These are phyloP conservation scores for Scaptomyza flava DNA, from an alignment of 2,888 invertebrate species.

Conservation along the genomic window DNA sequence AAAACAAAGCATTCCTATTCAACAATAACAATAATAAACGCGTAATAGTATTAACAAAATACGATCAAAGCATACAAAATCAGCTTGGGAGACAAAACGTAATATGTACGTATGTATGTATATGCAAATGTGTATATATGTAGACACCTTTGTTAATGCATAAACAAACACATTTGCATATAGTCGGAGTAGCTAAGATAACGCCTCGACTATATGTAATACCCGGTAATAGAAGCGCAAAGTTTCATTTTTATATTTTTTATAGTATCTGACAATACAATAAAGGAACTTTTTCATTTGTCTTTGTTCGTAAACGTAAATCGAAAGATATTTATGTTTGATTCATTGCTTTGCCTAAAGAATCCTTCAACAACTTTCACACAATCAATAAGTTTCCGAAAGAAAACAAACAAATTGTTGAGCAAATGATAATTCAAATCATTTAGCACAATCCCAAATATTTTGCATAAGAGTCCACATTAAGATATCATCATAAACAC, in stretches of 20 bases:
- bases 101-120: background rate
- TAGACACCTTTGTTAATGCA: background rate
- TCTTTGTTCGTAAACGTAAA: too few relatives aligned
- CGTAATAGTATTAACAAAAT: constrained; percentile 5
- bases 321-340: too few relatives aligned
- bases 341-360: too few relatives aligned
- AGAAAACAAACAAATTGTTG: constrained; percentile 28
- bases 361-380: background rate
- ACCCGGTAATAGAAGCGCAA: background rate
- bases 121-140: background rate
- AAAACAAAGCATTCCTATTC: constrained; percentile 19
- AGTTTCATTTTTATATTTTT: too few relatives aligned
- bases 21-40: constrained; percentile 14
- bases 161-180: constrained; percentile 9
- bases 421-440: constrained; percentile 12
- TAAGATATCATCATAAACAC: constrained; percentile 9
- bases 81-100: constrained; percentile 7
- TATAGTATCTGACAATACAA: too few relatives aligned
- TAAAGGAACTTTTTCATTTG: too few relatives aligned
- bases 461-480: constrained; percentile 9
- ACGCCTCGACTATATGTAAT: constrained; percentile 2
- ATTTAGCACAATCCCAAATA: constrained; percentile 34
- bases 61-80: constrained; percentile 18
- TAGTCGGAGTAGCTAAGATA: background rate
- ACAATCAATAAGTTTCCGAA: background rate